phyloP scores from a whole-genome alignment of 53 echinoderm and acorn worm genomes.

The Henricia sp. region DNA sequence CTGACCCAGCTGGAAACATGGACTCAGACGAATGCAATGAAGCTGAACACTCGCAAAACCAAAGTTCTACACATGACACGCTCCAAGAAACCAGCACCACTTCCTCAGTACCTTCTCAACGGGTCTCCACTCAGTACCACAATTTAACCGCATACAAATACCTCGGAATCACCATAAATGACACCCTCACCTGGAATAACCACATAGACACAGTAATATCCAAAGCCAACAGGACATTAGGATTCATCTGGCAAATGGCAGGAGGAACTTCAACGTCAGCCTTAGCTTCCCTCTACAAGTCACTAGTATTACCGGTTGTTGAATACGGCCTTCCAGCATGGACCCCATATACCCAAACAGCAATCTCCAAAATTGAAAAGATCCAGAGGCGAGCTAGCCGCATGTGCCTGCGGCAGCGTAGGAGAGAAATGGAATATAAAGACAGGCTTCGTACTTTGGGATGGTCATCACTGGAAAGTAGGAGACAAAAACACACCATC shows the following conservation, averaged over 20 bases:
- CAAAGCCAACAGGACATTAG: slow-evolving; percentile 3
- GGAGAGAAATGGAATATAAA: neutral
- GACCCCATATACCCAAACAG: neutral
- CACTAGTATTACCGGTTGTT: slow-evolving; percentile 4
- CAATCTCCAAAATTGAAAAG: neutral
- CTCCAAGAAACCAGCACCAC: neutral
- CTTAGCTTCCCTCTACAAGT: neutral
- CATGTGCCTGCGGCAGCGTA: neutral
- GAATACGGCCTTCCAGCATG: slow-evolving; percentile 10
- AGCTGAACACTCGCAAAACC: neutral
- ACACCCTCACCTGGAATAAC: no score
- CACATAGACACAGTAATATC: neutral
- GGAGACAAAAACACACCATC: no score
- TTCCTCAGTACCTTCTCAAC: neutral
- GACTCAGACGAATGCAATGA: neutral
- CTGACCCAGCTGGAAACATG: neutral
- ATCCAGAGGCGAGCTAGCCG: slow-evolving; percentile 6
- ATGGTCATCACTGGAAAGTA: neutral
- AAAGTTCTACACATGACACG: slow-evolving; percentile 14
- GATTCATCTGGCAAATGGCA: slow-evolving; percentile 7
- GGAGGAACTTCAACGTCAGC: neutral
- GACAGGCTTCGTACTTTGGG: neutral
- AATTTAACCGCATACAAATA: neutral
- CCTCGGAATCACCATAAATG: no score
- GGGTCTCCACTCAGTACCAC: neutral